Base-by-base conservation (phyloP, 2,797 vertebrate species). In the Manis pentadactyla region DNA sequence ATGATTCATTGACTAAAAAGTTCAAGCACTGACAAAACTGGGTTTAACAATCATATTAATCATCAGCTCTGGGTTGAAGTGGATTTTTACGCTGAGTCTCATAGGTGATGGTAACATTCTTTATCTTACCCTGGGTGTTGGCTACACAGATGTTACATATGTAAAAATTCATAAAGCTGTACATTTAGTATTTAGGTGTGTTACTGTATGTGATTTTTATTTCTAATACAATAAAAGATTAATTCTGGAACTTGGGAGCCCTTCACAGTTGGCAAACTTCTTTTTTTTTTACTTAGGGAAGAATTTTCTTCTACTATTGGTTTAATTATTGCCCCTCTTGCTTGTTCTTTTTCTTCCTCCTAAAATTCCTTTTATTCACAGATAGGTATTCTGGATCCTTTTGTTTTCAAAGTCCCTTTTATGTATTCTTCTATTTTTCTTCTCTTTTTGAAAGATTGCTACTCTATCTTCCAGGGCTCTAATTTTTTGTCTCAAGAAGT, bases 71-170 rank as follows among this genome's bases (percentile, higher is more conserved):
- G 27, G 15, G 14, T 63, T 79, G 66, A 93, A 31, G 39, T 46
- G 4, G 55, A 89, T 71, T 82, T 93, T 92, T 46, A 71, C n/a
- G 66, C 39, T 96, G 84, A 86, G 89, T 93, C 53, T 92, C 39
- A 68, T 84, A 19, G 34, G 17, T 89, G 64, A 78, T 87, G 37
- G 19, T 34, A 81, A 85, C 17, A 3, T 82, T 93, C 23, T 87
- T 1, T 68, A 61, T 88, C 39, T 77, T 82, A 27, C 66, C 19
- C 29, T 66, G 27, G 25, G 49, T 81, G 12, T 53, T 90, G 42
- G 13, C 66, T 78, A 68, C 34, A 74, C 4, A 66, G 34, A 42
- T 79, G n/a, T 73, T 53, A 73, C 42, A 61, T 77, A 59, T 75
- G 66, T 86, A 68, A 83, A 94, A 68, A 39, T 75, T 92, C n/a